phyloP scores from a whole-genome alignment of 1,140 invertebrate genomes.

The Chrysopa pallens region DNA sequence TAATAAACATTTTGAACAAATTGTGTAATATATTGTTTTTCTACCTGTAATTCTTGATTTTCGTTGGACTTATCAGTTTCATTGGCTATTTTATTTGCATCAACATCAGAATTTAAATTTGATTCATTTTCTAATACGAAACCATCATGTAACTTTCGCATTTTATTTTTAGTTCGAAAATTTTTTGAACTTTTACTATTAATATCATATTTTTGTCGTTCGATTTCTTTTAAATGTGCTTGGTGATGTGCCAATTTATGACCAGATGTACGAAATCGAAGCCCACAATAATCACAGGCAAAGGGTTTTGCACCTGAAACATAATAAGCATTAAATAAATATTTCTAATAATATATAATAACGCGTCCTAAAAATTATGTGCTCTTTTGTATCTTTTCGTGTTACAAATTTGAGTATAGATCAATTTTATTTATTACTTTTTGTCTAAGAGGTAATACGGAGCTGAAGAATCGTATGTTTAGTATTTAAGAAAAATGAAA shows the following conservation, averaged over 20 bases:
- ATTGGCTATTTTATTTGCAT: not conserved
- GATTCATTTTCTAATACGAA: not conserved
- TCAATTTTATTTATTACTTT: too few relatives aligned
- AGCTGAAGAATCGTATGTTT: too few relatives aligned
- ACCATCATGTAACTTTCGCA: too few relatives aligned
- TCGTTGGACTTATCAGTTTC: not conserved
- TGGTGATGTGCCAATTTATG: conserved; percentile 43
- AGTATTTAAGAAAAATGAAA: too few relatives aligned
- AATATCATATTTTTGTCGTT: not conserved
- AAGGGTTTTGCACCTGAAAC: conserved; percentile 43
- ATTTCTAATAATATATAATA: conserved; percentile 3
- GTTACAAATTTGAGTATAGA: conserved; percentile 3
- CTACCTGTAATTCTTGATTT: not conserved
- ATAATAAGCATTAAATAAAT: conserved; percentile 7
- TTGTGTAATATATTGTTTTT: not conserved
- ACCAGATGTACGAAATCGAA: conserved; percentile 46
- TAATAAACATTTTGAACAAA: not conserved
- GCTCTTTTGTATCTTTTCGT: conserved; percentile 2
- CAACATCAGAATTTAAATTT: not conserved
- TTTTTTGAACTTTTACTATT: not conserved
- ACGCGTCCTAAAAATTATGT: conserved; percentile 1
- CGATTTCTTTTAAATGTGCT: conserved; percentile 29
- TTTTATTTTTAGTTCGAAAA: not conserved
- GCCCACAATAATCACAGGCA: conserved; percentile 40
- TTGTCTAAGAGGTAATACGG: too few relatives aligned